Conservation (phyloP, 64 coral and sea anemone species). For the Astreopora myriophthalma region DNA sequence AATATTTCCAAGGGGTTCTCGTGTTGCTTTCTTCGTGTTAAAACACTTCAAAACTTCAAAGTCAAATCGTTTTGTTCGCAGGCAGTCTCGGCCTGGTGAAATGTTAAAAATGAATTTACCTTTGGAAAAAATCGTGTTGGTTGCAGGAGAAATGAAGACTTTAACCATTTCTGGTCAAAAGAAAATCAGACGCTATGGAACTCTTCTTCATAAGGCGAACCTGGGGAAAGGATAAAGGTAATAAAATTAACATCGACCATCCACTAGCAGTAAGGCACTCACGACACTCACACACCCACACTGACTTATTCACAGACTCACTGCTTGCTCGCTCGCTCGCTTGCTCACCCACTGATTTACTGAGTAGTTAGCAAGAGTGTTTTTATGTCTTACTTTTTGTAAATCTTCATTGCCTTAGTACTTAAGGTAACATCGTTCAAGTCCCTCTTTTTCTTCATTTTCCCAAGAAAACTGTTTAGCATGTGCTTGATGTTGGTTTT, state of each 20-base stretch:
- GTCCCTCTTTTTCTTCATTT: conserved; percentile 75
- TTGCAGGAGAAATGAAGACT: not conserved
- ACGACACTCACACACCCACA: too few species aligned
- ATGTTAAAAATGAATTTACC: not conserved
- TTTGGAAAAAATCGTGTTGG: not conserved
- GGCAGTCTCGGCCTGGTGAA: not conserved
- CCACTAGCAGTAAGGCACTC: too few species aligned
- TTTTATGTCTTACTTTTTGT: conserved; percentile 40
- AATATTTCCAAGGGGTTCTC: too few species aligned
- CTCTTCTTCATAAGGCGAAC: not conserved
- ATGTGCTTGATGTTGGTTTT: conserved; percentile 91
- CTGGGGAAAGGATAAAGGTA: not conserved
- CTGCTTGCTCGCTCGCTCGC: too few species aligned
- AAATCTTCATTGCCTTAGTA: conserved; percentile 87
- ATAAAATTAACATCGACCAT: not conserved
- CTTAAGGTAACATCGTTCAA: conserved; percentile 74
- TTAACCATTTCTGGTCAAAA: not conserved
- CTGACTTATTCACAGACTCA: too few species aligned
- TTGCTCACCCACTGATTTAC: too few species aligned
- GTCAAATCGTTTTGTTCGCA: not conserved
- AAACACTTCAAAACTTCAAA: too few species aligned
- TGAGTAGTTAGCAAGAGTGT: not conserved
- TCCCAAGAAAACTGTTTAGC: conserved; percentile 77
- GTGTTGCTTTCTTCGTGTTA: too few species aligned
- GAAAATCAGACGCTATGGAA: not conserved